Evolutionary conservation across 2,888 invertebrate genomes (phyloP), one percentile per base, ranked within the genome.

Genomic region (Lasioglossum malachurum): DNA sequence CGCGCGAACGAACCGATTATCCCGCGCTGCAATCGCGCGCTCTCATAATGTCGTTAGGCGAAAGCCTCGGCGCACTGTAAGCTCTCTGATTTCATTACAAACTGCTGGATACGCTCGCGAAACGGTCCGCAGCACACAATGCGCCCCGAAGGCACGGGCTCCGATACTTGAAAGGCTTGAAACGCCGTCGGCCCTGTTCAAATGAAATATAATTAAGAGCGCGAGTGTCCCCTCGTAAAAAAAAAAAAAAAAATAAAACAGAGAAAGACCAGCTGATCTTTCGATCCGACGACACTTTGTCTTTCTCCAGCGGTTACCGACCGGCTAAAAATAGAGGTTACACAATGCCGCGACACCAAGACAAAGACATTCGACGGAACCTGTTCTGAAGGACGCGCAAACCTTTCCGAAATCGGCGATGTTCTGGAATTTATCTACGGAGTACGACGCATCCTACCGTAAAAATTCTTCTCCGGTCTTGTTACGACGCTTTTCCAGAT

Each of bases 31-130:
- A 64, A 82, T 84, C 82, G 74, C 41, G n/a, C 38, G 69, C 38
- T 67, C 27, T 49, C 71, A 74, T 84, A 84, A 84, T 75, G 38
- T 84, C 69, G 60, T 84, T 84, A 84, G 57, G 71, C 75, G 53
- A 78, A 35, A 67, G 71, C 64, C 57, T 67, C 72, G 72, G 46
- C 35, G 35, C 57, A 71, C 38, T 41, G 23, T 82, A 82, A 84
- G 69, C 78, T 71, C 78, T 84, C 64, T 82, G 84, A 82, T 84
- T 84, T 84, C 82, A 84, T 84, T 84, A 84, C 72, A 78, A 82
- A 53, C 78, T 75, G 71, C 75, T 82, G 41, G 72, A 75, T 82
- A 75, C 83, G 78, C 73, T 69, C 27, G 79, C 72, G 44, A 41
- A 71, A 71, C 71, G 71, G n/a, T 1, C 41, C 71, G 71, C 67